Evolutionary conservation across 1,140 invertebrate species (phyloP).

Genomic region (Pissodes strobi): DNA sequence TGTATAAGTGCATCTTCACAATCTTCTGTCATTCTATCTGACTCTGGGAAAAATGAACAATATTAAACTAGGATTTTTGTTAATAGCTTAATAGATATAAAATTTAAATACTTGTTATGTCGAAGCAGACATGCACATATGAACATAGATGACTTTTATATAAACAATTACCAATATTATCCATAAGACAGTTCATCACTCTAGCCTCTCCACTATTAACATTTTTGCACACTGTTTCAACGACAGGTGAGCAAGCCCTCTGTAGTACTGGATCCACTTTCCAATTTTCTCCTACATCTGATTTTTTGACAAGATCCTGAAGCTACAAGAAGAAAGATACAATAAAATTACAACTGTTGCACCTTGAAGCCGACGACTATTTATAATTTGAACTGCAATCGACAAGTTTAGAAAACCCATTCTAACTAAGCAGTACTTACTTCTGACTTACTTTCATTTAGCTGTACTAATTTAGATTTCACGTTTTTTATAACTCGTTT

Average conservation of each 20-base stretch:
- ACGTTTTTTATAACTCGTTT: too few relatives aligned
- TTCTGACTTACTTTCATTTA: too few relatives aligned
- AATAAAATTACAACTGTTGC: too few relatives aligned
- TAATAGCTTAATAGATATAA: background rate
- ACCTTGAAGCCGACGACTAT: too few relatives aligned
- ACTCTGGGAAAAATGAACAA: constrained; percentile 64
- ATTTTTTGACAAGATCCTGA: constrained; percentile 76
- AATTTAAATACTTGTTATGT: too few relatives aligned
- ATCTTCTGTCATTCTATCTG: constrained; percentile 79
- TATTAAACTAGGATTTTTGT: background rate
- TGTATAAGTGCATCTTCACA: constrained; percentile 92
- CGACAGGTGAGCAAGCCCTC: constrained; percentile 82
- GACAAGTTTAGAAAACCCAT: too few relatives aligned
- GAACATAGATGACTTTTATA: too few relatives aligned
- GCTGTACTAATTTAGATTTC: too few relatives aligned
- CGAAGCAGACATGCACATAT: too few relatives aligned
- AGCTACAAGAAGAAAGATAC: constrained; percentile 62
- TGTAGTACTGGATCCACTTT: constrained; percentile 86
- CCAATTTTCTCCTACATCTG: constrained; percentile 89
- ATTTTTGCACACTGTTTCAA: constrained; percentile 72
- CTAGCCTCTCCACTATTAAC: constrained; percentile 72
- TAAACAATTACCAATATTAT: constrained; percentile 67
- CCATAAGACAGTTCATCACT: constrained; percentile 92
- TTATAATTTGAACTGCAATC: too few relatives aligned
- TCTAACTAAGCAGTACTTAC: too few relatives aligned